Base-by-base conservation (phyloP, 2,113 vertebrate genomes). In the Rynchops niger region DNA sequence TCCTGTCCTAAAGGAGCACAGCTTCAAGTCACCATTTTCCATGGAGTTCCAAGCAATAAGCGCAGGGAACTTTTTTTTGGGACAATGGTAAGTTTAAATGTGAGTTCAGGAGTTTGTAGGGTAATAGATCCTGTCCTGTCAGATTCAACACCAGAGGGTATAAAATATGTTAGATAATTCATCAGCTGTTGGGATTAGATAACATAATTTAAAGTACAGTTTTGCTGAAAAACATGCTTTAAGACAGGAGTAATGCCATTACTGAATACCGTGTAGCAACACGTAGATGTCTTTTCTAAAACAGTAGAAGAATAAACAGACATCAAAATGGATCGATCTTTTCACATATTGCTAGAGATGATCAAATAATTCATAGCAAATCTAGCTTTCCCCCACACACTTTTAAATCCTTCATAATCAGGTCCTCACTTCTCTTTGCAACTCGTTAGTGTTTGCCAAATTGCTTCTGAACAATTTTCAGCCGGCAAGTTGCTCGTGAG, bases 131-230 rank as follows among this genome's bases (percentile, higher is more conserved):
- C 65, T 95, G 66, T 87, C 66, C 78, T 85, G 89, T 93, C 89
- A 89, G 81, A 93, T 91, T 95, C 38, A 74, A 11, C 73, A 94
- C 86, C 91, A 94, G 84, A 94, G 84, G 78, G 49, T 94, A 91
- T 95, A 88, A 94, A 95, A 88, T 80, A 77, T 82, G 78, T 79
- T 62, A 91, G 58, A 66, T 85, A 96, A 95, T 76, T 92, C 12
- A 82, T 93, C 88, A 96, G 58, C 84, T 96, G 74, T 73, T 94
- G 22, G 86, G 61, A 89, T 95, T 95, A 96, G 86, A 91, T 94
- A 93, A 82, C 25, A 29, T 49, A 82, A 84, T 61, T 53, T 91
- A 96, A 91, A 30, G 77, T 95, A 89, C 25, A 61, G 43, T 95
- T 95, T 87, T 94, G 89, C 73, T 95, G 86, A 90, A 89, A 94